These are phyloP conservation scores for Ichneumoninae sp. DNA, from an alignment of 2,888 invertebrate genomes.

Conservation along the genomic window DNA sequence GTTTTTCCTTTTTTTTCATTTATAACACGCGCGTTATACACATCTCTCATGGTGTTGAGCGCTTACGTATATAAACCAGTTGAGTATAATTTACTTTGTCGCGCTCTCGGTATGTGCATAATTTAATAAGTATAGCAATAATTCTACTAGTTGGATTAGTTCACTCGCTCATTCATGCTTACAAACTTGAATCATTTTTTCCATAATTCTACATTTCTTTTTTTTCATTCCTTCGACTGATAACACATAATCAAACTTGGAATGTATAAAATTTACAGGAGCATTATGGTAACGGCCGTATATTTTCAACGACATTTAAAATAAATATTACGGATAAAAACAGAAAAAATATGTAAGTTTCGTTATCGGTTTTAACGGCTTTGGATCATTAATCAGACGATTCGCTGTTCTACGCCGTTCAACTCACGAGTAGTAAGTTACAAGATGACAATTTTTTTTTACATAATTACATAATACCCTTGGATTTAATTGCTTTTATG, in stretches of 20 bases:
- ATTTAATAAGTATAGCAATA: conserved; percentile 42
- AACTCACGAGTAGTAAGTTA: not conserved
- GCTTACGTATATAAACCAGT: conserved; percentile 34
- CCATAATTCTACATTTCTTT: conserved; percentile 17
- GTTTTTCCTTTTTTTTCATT: conserved; percentile 3
- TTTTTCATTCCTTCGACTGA: conserved; percentile 14
- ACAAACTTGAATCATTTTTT: conserved; percentile 48
- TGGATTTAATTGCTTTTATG: not conserved
- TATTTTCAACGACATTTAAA: conserved; percentile 30
- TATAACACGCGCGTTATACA: not conserved
- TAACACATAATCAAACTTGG: conserved; percentile 37
- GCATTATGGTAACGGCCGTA: conserved; percentile 19
- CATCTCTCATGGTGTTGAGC: not conserved
- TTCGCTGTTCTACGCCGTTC: not conserved
- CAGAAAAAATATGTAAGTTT: conserved; percentile 1
- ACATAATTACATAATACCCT: conserved; percentile 36
- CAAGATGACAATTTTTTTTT: not conserved
- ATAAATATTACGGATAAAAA: conserved; percentile 54
- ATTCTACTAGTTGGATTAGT: conserved; percentile 32
- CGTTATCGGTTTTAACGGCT: not conserved
- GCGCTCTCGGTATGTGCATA: conserved; percentile 33
- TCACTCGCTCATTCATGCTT: conserved; percentile 60
- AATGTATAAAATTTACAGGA: conserved; percentile 65
- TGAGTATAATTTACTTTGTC: conserved; percentile 31
- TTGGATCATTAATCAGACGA: not conserved